Evolutionary conservation across 2,888 invertebrate species (phyloP).

Genomic region (Sycophila texana): DNA sequence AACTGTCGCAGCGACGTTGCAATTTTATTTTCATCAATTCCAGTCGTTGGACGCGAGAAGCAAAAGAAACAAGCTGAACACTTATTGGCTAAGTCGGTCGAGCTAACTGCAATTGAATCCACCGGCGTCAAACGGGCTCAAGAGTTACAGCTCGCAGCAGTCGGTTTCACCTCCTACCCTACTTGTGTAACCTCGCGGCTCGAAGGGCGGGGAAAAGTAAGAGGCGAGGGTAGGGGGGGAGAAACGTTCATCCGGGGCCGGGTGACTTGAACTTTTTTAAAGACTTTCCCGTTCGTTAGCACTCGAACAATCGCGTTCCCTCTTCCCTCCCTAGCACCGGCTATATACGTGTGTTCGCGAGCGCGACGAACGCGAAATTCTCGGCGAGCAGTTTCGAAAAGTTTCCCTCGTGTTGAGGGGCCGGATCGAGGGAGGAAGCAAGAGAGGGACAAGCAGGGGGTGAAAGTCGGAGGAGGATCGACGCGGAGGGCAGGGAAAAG

Average conservation of each 20-base stretch:
- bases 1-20: no score
- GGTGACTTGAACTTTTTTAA: conserved; percentile 30
- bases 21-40: no score
- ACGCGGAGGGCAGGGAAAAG: conserved; percentile 6
- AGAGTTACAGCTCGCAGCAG: conserved; percentile 2
- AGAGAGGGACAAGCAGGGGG: neutral
- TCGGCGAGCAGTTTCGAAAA: conserved; percentile 15
- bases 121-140: conserved; percentile 6
- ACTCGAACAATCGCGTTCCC: conserved; percentile 22
- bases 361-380: conserved; percentile 9
- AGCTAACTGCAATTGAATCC: conserved; percentile 22
- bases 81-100: neutral
- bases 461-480: neutral
- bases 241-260: neutral
- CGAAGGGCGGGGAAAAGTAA: neutral
- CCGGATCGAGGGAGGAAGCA: no score
- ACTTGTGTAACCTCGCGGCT: neutral
- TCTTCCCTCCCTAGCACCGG: neutral
- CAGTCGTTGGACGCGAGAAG: neutral
- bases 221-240: neutral
- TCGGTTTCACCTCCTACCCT: conserved; percentile 8
- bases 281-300: conserved; percentile 49
- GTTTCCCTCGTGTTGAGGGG: neutral
- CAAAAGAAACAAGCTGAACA: neutral
- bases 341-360: neutral